A percentile compares a stretch with the other conserved stretches of the same genome.
Conservation (phyloP, 2,888 invertebrate genomes). For the Clepsis dumicolana region DNA sequence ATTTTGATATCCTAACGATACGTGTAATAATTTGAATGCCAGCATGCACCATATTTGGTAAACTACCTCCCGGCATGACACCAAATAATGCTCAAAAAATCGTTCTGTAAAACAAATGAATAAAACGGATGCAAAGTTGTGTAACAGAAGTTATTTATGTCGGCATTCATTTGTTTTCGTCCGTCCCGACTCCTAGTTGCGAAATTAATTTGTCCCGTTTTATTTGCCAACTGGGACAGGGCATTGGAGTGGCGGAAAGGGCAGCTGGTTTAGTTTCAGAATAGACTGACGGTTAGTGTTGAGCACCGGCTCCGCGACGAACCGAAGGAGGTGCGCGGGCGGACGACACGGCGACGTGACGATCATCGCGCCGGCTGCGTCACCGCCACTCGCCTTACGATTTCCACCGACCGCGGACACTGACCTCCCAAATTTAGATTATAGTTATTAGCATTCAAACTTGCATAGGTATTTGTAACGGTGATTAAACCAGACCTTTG, state of each 20-base stretch:
- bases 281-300: neutral
- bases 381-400: too few relatives aligned
- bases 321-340: too few relatives aligned
- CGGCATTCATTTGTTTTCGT: constrained; percentile 35
- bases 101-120: constrained; percentile 8
- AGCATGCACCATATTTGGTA: neutral
- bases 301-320: neutral
- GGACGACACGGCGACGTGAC: too few relatives aligned
- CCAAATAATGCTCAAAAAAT: neutral
- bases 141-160: constrained; percentile 37
- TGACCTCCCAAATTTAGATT: too few relatives aligned
- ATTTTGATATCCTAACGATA: too few relatives aligned
- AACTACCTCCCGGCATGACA: neutral
- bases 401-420: too few relatives aligned
- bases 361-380: too few relatives aligned
- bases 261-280: neutral
- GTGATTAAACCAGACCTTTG: too few relatives aligned
- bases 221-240: constrained; percentile 39
- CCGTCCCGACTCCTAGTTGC: constrained; percentile 36
- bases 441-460: too few relatives aligned
- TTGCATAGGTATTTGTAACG: too few relatives aligned
- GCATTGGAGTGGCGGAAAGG: neutral
- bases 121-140: constrained; percentile 18
- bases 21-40: too few relatives aligned
- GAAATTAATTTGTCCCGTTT: constrained; percentile 39